A percentile compares a stretch with the other conserved stretches of the same genome.
Conservation (phyloP, 2,113 vertebrate species). For the Alosa alosa region DNA sequence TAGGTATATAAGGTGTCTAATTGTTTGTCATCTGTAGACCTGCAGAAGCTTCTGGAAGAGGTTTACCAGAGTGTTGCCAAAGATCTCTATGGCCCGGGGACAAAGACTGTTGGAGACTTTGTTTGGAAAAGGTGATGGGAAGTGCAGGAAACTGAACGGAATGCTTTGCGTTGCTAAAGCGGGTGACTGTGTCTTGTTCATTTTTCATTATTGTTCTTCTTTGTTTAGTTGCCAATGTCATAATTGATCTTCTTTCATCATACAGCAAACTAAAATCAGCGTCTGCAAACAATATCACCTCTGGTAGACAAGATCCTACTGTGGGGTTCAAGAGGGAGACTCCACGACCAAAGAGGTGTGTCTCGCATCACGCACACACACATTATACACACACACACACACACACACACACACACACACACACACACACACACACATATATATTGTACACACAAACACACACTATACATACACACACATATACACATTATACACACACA, state of each 20-base stretch:
- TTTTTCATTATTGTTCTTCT: not conserved
- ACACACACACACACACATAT: not conserved
- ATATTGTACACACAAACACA: not conserved
- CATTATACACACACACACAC: not conserved
- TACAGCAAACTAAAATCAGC: not conserved
- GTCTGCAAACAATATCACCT: not conserved
- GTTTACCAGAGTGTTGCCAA: conserved; percentile 45
- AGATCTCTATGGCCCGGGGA: conserved; percentile 29
- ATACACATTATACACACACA: not conserved
- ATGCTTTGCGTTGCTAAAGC: not conserved
- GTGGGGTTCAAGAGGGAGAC: not conserved
- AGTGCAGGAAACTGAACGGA: not conserved
- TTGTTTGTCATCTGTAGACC: conserved; percentile 43
- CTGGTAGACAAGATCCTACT: not conserved
- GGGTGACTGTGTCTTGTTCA: not conserved
- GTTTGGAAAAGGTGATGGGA: conserved; percentile 26
- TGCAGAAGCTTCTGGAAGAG: conserved; percentile 48
- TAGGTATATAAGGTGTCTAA: conserved; percentile 6
- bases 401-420: not conserved
- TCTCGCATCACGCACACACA: not conserved
- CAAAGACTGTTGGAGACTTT: not conserved
- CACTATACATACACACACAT: not conserved
- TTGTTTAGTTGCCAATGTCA: not conserved
- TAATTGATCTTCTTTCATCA: not conserved
- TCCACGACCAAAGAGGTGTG: conserved; percentile 24